Conservation (phyloP, 1,140 invertebrate species). For the Lasaia peninsularis region DNA sequence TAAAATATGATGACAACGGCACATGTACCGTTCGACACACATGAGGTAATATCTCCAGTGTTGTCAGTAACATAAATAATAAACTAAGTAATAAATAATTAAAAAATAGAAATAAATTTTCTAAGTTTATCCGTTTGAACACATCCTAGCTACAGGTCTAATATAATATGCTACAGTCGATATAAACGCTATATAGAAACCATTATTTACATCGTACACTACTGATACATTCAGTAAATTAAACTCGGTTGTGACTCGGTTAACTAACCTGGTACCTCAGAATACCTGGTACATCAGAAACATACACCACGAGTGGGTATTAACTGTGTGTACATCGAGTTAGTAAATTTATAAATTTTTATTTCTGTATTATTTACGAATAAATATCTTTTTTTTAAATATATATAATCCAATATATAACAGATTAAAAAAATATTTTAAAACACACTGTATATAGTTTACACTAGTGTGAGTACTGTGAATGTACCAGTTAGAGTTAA, state of each 20-base stretch:
- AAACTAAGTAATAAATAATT: constrained; percentile 56
- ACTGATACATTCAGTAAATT: constrained; percentile 53
- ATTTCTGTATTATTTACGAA: no score
- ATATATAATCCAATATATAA: no score
- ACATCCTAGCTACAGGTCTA: constrained; percentile 67
- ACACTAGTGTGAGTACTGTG: no score
- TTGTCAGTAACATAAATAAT: constrained; percentile 24
- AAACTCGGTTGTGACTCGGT: constrained; percentile 33
- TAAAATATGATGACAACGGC: constrained; percentile 3
- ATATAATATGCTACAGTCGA: constrained; percentile 41
- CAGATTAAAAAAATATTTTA: no score
- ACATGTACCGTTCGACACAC: constrained; percentile 10
- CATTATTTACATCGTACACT: constrained; percentile 65
- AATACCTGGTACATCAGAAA: no score
- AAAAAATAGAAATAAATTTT: constrained; percentile 56
- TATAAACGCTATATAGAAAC: constrained; percentile 67
- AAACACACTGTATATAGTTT: constrained; percentile 11
- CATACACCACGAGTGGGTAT: no score
- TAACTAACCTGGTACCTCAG: no score
- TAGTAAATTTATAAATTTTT: no score
- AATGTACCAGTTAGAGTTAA: no score
- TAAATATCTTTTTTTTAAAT: no score
- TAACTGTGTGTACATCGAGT: no score
- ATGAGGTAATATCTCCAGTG: constrained; percentile 21
- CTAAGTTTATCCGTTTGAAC: constrained; percentile 55